These are phyloP conservation scores for Atta texana DNA, from an alignment of 1,140 invertebrate species.

Conservation along the genomic window DNA sequence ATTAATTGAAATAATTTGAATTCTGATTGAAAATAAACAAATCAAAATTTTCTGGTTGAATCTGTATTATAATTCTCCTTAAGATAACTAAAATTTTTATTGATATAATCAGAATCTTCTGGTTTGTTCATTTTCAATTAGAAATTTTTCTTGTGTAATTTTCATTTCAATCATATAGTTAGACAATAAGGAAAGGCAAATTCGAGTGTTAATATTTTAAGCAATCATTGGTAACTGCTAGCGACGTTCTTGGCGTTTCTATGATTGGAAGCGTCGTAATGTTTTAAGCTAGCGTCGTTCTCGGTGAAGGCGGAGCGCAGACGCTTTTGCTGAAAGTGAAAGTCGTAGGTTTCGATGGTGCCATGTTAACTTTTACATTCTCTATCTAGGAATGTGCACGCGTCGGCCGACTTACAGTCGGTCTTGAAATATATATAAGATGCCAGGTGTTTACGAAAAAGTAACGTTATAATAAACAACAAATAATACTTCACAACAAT, in stretches of 20 bases:
- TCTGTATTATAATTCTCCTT: too few species aligned
- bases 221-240: background rate
- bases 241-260: background rate
- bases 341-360: constrained; percentile 69
- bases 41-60: too few species aligned
- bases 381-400: constrained; percentile 55
- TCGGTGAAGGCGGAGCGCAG: constrained; percentile 45
- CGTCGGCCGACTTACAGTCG: constrained; percentile 22
- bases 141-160: background rate
- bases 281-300: constrained; percentile 9
- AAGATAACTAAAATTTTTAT: too few species aligned
- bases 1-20: too few species aligned
- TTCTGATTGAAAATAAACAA: too few species aligned
- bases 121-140: too few species aligned
- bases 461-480: background rate
- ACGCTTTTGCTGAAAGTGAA: constrained; percentile 72
- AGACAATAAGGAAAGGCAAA: background rate
- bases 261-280: constrained; percentile 12
- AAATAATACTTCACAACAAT: background rate
- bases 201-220: constrained; percentile 18
- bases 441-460: background rate
- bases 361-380: constrained; percentile 70
- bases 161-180: background rate
- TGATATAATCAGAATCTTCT: too few species aligned
- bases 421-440: constrained; percentile 10